Base-by-base conservation (phyloP, 2,113 vertebrate species). In the Sus scrofa region DNA sequence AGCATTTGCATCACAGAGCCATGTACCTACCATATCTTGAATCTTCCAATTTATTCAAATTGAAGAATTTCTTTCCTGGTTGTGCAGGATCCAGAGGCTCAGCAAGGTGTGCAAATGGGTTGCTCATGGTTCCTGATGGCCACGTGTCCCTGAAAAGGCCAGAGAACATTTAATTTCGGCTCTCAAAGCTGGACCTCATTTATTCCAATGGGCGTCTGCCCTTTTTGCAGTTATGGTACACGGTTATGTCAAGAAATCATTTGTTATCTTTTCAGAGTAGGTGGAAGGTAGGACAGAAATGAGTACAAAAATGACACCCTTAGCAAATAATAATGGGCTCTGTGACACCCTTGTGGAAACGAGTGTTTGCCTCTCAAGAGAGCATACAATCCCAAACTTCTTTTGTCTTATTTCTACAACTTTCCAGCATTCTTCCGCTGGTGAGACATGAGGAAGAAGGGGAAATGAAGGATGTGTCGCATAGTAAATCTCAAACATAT, bases 11-110 rank as follows among this genome's bases (percentile, higher is more conserved):
- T 44, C 52, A 84, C 1, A 77, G 50, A 68, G 13, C 3, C 44
- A 70, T 54, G 26, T 37, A 96, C 98, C 0, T 98, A 99, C 99
- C 99, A 1, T 99, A 99, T 99, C 99, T 99, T 39, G 92, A 97
- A 96, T 99, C 99, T 83, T 96, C 97, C 24, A 99, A 98, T 96
- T 99, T 99, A 94, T 97, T 98, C 20, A 99, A 98, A 97, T 99
- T 99, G 96, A 99, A 99, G 98, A 99, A 99, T 83, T 98, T 99
- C 92, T 99, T 99, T 74, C 96, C 98, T 85, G 99, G 99, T 26
- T 99, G 90, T 37, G 97, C 96, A 16, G 99, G 98, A 97, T 99
- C 98, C 96, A 99, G 97, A 2, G 99, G 98, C 97, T 99, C 99
- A 71, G 98, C 98, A 24, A 99, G 97, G 68, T 88, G 73, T 83